A percentile compares a stretch with the other conserved stretches of the same genome.
These are phyloP conservation scores for Notodonta dromedarius DNA, from an alignment of 2,888 invertebrate genomes.

Conservation along the genomic window DNA sequence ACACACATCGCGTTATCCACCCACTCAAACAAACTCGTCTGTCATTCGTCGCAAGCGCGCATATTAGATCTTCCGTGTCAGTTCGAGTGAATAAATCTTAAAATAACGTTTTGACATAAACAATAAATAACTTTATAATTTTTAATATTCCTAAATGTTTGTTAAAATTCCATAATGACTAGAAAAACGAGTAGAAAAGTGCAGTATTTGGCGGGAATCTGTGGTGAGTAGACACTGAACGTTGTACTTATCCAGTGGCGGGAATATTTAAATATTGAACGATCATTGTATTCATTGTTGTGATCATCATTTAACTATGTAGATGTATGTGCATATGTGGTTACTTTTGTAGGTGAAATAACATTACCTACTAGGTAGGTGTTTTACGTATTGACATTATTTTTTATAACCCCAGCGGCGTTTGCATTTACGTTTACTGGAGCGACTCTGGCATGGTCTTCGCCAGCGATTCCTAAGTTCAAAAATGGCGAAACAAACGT, in stretches of 20 bases:
- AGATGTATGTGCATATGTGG: no score
- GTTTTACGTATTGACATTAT: slow-evolving; percentile 8
- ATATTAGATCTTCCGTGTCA: neutral
- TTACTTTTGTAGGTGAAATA: no score
- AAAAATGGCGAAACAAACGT: slow-evolving; percentile 69
- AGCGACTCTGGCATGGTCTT: slow-evolving; percentile 79
- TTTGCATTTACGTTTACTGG: slow-evolving; percentile 76
- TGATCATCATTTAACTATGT: no score
- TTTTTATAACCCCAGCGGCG: slow-evolving; percentile 59
- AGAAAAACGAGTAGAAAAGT: slow-evolving; percentile 57
- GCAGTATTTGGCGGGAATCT: slow-evolving; percentile 76
- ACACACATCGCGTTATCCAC: neutral
- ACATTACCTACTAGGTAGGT: neutral
- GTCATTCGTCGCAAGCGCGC: neutral
- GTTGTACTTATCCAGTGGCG: slow-evolving; percentile 29
- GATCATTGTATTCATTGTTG: neutral
- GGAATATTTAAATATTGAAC: slow-evolving; percentile 36
- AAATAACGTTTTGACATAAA: neutral
- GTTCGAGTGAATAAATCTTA: neutral
- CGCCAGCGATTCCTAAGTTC: slow-evolving; percentile 83
- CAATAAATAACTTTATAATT: neutral
- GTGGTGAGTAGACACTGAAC: slow-evolving; percentile 58
- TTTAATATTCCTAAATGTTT: neutral
- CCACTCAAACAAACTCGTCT: neutral
- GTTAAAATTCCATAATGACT: slow-evolving; percentile 34